These are phyloP conservation scores for Sitobion miscanthi DNA, from an alignment of 1,140 invertebrate species.

Conservation along the genomic window DNA sequence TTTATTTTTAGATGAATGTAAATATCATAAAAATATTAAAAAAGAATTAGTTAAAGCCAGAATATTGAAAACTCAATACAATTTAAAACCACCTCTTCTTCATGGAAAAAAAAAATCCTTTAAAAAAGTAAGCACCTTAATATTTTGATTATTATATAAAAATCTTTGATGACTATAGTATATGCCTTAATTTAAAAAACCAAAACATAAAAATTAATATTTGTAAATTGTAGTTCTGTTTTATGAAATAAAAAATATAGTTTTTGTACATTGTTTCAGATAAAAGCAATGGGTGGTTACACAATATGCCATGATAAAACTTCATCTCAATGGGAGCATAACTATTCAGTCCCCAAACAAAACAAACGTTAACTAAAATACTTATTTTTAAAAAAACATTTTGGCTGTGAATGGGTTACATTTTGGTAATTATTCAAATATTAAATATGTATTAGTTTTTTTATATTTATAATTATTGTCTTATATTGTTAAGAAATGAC, in stretches of 20 bases:
- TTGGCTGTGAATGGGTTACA: constrained; percentile 48
- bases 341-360: constrained; percentile 27
- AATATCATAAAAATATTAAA: constrained; percentile 40
- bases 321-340: constrained; percentile 40
- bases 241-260: neutral
- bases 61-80: constrained; percentile 45
- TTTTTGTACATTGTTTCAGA: neutral
- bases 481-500: neutral
- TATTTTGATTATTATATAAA: neutral
- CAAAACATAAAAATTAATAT: neutral
- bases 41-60: constrained; percentile 32
- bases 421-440: neutral
- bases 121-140: constrained; percentile 43
- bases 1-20: constrained; percentile 47
- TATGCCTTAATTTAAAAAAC: neutral
- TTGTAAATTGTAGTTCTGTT: neutral
- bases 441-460: neutral
- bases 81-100: constrained; percentile 24
- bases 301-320: constrained; percentile 45
- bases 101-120: constrained; percentile 26
- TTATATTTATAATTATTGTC: neutral
- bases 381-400: neutral
- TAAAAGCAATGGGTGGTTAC: constrained; percentile 48
- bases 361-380: neutral
- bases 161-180: neutral